Base-by-base conservation (phyloP, 2,888 invertebrate genomes). In the Embidobia sp. region DNA sequence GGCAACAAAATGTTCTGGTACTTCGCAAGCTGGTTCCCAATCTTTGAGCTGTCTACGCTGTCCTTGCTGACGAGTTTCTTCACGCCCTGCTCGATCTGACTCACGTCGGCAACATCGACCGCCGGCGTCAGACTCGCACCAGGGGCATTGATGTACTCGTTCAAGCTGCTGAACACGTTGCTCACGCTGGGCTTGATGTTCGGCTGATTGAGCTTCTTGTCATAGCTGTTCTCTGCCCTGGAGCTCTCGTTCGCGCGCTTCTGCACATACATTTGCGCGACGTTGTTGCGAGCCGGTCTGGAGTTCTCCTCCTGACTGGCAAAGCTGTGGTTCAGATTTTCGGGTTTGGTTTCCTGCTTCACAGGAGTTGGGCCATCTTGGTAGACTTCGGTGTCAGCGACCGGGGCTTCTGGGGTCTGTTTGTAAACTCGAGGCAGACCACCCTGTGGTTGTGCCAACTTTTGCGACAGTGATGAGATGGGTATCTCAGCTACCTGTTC, bases 131-230 rank as follows among this genome's bases (percentile, higher is more conserved):
- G 80, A 57, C 84, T 87, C 29, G 82, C 85, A 16, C 86, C 85
- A 5, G 89, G 84, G 4, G 91, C 90, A 81, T 91, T 92, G 61
- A 92, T 88, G 83, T 93, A 93, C 61, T 93, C 93, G 74, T 93
- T 92, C 51, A 93, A 88, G 84, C 93, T 93, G 81, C 91, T 92
- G 79, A 93, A 93, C 19, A 93, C 93, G 82, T 93, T 93, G 61
- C 92, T 92, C 53, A 93, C 93, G 57, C 90, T 91, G 26, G 91
- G 90, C 80, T 91, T 91, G 29, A 84, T 88, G 78, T 83, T 87
- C 2, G 85, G 83, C 33, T 88, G 87, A 74, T 87, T 88, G 27
- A 87, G 73, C 72, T 86, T 87, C 13, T 86, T 86, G 57, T 86
- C 85, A 13, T 86, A 89, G 78, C 86, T 84, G 35, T 88, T 85